These are phyloP conservation scores for Polypedilum pembai DNA, from an alignment of 1,140 invertebrate genomes.

Conservation along the genomic window DNA sequence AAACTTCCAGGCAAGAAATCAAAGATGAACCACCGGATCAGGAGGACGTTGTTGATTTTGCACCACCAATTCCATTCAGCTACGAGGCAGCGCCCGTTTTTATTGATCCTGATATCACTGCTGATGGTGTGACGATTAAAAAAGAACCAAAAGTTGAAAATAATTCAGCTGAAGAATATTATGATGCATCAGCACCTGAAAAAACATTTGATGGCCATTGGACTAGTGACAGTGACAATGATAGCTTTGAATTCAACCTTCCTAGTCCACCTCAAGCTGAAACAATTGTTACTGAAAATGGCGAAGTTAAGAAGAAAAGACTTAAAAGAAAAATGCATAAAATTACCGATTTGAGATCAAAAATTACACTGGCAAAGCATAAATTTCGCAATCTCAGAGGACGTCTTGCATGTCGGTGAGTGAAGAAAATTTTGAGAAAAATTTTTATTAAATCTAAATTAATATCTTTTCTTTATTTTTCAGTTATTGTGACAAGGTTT, in stretches of 20 bases:
- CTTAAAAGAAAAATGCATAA: background rate
- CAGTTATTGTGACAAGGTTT: too few relatives aligned
- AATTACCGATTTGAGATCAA: background rate
- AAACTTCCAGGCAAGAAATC: background rate
- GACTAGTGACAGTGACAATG: background rate
- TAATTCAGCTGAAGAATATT: background rate
- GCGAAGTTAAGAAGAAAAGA: background rate
- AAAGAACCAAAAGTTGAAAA: background rate
- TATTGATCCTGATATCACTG: background rate
- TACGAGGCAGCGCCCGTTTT: background rate
- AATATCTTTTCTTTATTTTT: too few relatives aligned
- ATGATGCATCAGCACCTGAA: background rate
- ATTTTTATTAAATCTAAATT: too few relatives aligned
- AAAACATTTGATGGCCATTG: background rate
- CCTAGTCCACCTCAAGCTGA: background rate
- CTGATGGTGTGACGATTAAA: background rate
- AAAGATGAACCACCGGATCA: background rate
- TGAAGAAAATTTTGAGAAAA: too few relatives aligned
- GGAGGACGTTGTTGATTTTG: slow-evolving; percentile 33
- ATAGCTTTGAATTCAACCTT: background rate
- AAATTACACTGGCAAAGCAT: background rate
- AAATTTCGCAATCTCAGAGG: background rate
- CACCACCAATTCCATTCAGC: background rate
- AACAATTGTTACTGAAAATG: background rate
- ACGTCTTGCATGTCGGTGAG: background rate